phyloP scores from a whole-genome alignment of 2,113 vertebrate species.

The Notarius lentiginosus region DNA sequence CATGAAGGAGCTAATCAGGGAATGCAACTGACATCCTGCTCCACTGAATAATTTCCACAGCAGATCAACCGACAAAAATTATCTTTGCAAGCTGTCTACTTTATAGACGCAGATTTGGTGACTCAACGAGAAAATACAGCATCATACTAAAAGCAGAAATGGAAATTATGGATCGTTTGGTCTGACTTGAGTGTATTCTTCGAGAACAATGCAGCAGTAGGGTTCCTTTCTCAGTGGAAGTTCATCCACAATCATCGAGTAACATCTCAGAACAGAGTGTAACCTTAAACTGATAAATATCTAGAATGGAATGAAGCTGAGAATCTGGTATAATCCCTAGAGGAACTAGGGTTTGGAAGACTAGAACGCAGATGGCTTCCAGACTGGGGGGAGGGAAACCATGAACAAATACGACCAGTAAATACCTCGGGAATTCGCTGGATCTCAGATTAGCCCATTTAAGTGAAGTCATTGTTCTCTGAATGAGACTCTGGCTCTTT shows the following conservation, averaged over 20 bases:
- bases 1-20: not conserved
- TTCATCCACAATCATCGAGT: not conserved
- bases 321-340: constrained; percentile 38
- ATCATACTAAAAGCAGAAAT: not conserved
- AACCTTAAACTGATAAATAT: constrained; percentile 24
- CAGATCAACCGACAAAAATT: not conserved
- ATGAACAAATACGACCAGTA: constrained; percentile 19
- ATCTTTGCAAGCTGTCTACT: not conserved
- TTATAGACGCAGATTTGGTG: not conserved
- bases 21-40: not conserved
- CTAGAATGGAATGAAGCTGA: constrained; percentile 37
- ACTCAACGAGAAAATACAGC: not conserved
- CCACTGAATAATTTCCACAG: not conserved
- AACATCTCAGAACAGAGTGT: not conserved
- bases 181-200: not conserved
- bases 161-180: not conserved
- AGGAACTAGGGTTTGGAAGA: not conserved
- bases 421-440: constrained; percentile 25
- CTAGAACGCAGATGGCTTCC: constrained; percentile 40
- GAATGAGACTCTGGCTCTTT: not conserved
- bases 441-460: constrained; percentile 28
- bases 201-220: not conserved
- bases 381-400: constrained; percentile 18
- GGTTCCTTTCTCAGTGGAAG: not conserved
- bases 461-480: constrained; percentile 12